Base-by-base conservation (phyloP, 2,888 invertebrate species). In the Neelides folsomi region DNA sequence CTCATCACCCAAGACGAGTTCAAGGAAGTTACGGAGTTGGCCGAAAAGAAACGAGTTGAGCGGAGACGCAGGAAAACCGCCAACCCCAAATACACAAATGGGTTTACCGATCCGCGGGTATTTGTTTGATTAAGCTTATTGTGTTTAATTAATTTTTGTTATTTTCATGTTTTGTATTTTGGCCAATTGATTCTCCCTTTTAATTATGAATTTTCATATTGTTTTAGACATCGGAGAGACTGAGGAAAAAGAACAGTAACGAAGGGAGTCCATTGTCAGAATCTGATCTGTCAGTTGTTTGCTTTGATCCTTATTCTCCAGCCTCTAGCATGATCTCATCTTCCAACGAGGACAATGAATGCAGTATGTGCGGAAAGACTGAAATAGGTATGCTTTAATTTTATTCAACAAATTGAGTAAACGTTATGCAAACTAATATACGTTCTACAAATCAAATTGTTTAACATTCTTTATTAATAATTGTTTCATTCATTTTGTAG, bases 81-180 rank as follows among this genome's bases (percentile, higher is more conserved):
- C 6, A 63, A 63, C 47, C 61, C 61, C 2, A 63, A 61, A 40
- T 63, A 63, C 43, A 60, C 56, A 1, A 51, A 52, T 40, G 53
- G 51, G 12, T 53, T 57, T n/a, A 54, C 54, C 10, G 58, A 57
- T 39, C 41, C 56, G 15, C 42, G 49, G n/a, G n/a, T n/a, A n/a
- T n/a, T n/a, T n/a, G n/a, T n/a, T n/a, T n/a, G n/a, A n/a, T n/a
- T n/a, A n/a, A n/a, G n/a, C n/a, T n/a, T n/a, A n/a, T n/a, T n/a
- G n/a, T n/a, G n/a, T n/a, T n/a, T n/a, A 10, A 19, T 49, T 41
- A 8, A 34, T 35, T 35, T 8, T 35, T 19, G 20, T 8, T 19
- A 7, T 43, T 43, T 43, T 43, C 43, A 43, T 27, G 27, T 27
- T 27, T 27, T 27, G 27, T 27, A 27, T 27, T 27, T 7, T 7